Evolutionary conservation across 2,113 vertebrate genomes (phyloP).

Genomic region (Psittacula cyanocephala): DNA sequence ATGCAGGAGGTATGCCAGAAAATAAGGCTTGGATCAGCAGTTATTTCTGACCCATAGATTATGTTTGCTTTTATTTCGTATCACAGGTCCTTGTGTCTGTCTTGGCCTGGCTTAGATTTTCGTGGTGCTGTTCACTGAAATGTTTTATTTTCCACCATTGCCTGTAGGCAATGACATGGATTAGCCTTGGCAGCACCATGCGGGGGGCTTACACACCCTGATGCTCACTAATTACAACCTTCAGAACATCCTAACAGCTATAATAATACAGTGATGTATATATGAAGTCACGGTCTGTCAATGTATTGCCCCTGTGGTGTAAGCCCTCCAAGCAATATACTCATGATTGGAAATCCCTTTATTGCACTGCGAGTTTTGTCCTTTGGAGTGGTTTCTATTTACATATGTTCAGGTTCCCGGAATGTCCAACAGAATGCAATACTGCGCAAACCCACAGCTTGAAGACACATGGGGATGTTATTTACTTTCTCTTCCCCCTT

Average conservation of each 20-base stretch:
- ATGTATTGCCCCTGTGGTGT: conserved; percentile 18
- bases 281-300: background rate
- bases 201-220: conserved; percentile 25
- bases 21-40: background rate
- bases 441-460: background rate
- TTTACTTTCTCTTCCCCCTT: background rate
- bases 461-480: background rate
- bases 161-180: conserved; percentile 38
- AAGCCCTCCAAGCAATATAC: conserved; percentile 10
- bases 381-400: conserved; percentile 9
- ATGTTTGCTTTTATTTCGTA: background rate
- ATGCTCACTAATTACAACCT: conserved; percentile 60
- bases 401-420: background rate
- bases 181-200: conserved; percentile 39
- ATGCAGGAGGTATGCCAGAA: background rate
- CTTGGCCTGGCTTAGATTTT: conserved; percentile 25
- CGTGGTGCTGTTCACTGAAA: background rate
- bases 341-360: conserved; percentile 5
- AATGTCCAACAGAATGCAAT: background rate
- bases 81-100: background rate
- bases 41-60: background rate
- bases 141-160: conserved; percentile 35
- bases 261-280: conserved; percentile 25
- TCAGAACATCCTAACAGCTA: conserved; percentile 13
- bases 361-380: background rate